Base-by-base conservation (phyloP, 2,888 invertebrate species). In the Caenorhabditis virilis region DNA sequence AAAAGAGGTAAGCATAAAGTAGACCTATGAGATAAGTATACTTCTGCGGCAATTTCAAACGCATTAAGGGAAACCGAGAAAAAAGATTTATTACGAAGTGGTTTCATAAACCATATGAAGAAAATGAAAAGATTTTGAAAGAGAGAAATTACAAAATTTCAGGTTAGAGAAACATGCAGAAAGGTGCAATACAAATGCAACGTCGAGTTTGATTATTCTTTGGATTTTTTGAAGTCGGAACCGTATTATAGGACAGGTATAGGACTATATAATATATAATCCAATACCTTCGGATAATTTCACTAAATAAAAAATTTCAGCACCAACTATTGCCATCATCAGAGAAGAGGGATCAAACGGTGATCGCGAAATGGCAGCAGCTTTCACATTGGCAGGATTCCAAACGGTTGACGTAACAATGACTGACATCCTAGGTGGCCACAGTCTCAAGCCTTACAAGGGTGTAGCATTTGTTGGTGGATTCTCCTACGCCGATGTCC, bases 401-500 rank as follows among this genome's bases (percentile, higher is more conserved):
- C 90, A 91, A 78, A 53, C 66, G 0, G 57, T 91, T 87, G 97
- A 98, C 84, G 89, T 82, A 33, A 78, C 79, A n/a, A 82, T 80
- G 79, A 77, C 69, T 16, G 82, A 82, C 62, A 46, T 80, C 13
- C 18, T 77, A 27, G 35, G 22, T n/a, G 67, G 67, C 16, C 64
- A 66, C 20, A 30, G 52, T 15, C 39, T 65, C 6, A 42, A 55
- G 7, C 18, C 2, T 1, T 72, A 59, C 30, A 53, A 91, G 41
- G 86, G 97, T 1, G 83, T 97, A 15, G 89, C 93, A 46, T 97
- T 97, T 84, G 95, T 95, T 0, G 97, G 94, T 42, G 98, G 98
- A n/a, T 98, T 98, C 85, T 95, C 95, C 85, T 97, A 95, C 85
- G 95, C 94, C 41, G 93, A 93, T 90, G 97, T 95, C 0, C 87